A percentile compares a stretch with the other conserved stretches of the same genome.
Conservation (phyloP, 64 coral and sea anemone genomes). For the Trachythela sp. region DNA sequence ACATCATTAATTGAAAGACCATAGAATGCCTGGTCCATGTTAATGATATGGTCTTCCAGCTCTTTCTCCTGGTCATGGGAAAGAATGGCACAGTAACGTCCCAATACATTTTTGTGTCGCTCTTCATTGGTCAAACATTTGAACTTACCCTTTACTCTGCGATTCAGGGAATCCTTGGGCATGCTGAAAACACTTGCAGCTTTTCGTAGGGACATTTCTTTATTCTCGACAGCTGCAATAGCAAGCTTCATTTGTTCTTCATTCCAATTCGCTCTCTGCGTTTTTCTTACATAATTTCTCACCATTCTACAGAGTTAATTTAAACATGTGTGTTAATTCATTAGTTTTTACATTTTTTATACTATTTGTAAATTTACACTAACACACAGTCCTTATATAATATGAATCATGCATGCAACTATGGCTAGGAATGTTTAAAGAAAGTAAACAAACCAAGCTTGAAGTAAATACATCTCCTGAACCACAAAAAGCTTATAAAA, state of each 20-base stretch:
- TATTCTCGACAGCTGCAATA: background rate
- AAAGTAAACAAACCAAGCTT: too few relatives aligned
- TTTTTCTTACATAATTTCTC: background rate
- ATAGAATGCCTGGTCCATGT: background rate
- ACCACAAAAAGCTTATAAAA: too few relatives aligned
- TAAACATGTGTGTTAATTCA: too few relatives aligned
- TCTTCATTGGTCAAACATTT: background rate
- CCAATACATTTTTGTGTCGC: background rate
- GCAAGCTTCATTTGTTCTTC: background rate
- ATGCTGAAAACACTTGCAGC: background rate
- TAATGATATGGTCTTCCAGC: too few relatives aligned
- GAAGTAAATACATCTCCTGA: too few relatives aligned
- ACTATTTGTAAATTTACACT: too few relatives aligned
- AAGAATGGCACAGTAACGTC: background rate
- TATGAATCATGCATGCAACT: too few relatives aligned
- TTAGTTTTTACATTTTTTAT: too few relatives aligned
- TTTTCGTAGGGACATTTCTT: background rate
- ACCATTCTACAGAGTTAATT: too few relatives aligned
- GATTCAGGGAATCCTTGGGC: background rate
- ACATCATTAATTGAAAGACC: background rate
- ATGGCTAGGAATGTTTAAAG: too few relatives aligned
- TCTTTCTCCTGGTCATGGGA: background rate
- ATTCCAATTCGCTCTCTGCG: background rate
- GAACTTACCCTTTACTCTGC: background rate
- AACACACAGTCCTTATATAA: too few relatives aligned